Evolutionary conservation across 2,888 invertebrate genomes (phyloP).

Genomic region (Chelonus formosanus): DNA sequence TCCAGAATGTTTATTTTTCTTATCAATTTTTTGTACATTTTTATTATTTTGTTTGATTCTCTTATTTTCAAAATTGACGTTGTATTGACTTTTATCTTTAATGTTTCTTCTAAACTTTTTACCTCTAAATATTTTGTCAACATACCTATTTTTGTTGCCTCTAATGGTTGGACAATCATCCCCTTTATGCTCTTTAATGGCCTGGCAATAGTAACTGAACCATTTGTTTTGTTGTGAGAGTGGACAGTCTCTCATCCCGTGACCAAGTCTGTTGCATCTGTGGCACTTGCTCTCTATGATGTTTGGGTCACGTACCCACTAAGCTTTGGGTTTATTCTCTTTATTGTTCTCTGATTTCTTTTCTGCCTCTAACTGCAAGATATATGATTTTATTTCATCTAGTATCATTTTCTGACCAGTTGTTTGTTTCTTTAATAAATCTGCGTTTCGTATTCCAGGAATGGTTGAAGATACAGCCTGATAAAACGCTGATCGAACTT

Average conservation of each 20-base stretch:
- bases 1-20: too few species aligned
- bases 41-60: too few species aligned
- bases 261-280: constrained; percentile 1
- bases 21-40: too few species aligned
- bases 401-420: constrained; percentile 15
- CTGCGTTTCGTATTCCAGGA: constrained; percentile 15
- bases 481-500: constrained; percentile 36
- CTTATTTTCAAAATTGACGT: too few species aligned
- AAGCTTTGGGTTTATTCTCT: not conserved
- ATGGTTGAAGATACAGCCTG: constrained; percentile 38
- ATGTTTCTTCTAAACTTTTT: not conserved
- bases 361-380: constrained; percentile 26
- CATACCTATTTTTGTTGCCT: constrained; percentile 18
- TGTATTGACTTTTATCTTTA: not conserved
- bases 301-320: not conserved
- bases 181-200: constrained; percentile 22
- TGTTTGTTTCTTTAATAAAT: constrained; percentile 1
- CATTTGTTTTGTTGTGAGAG: constrained; percentile 1
- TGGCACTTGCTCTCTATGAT: not conserved
- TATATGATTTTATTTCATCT: constrained; percentile 22
- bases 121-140: not conserved
- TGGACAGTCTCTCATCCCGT: constrained; percentile 19
- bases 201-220: constrained; percentile 29
- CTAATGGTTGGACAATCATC: constrained; percentile 17
- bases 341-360: not conserved